Conservation (phyloP, 2,888 invertebrate species). For the Leuctra nigra region DNA sequence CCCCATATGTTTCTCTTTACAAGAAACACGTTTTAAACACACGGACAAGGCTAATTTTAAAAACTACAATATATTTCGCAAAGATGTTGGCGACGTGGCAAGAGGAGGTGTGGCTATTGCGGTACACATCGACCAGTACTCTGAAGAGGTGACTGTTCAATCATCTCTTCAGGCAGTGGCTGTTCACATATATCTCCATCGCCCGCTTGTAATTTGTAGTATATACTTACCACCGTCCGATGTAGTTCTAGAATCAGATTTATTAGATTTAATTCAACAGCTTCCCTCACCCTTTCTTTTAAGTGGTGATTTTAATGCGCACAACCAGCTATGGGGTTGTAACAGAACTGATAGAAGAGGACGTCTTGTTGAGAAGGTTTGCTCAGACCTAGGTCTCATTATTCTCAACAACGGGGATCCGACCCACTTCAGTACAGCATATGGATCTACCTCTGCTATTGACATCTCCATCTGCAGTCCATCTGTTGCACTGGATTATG, state of each 20-base stretch:
- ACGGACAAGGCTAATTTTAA: too few relatives aligned
- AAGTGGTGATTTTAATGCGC: constrained; percentile 6
- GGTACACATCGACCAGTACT: not conserved
- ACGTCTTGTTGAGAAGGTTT: not conserved
- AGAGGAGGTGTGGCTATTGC: not conserved
- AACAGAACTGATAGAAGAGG: not conserved
- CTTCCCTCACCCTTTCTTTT: not conserved
- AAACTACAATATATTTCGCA: too few relatives aligned
- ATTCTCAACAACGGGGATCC: constrained; percentile 1
- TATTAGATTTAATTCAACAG: not conserved
- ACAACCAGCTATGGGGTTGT: constrained; percentile 1
- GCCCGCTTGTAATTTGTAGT: not conserved
- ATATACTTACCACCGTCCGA: not conserved
- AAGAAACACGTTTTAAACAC: too few relatives aligned
- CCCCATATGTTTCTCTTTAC: too few relatives aligned
- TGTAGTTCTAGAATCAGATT: not conserved
- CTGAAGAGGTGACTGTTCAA: not conserved
- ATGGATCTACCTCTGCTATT: not conserved
- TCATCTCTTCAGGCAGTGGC: constrained; percentile 13
- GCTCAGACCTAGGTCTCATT: not conserved
- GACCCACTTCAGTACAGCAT: not conserved
- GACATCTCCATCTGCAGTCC: not conserved
- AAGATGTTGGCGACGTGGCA: too few relatives aligned
- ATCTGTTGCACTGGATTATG: not conserved
- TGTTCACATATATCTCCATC: not conserved